Evolutionary conservation across 37 sponge, comb jelly and placozoan genomes (phyloP), one percentile per base, ranked within the genome.

Genomic region (Chondrosia reniformis): DNA sequence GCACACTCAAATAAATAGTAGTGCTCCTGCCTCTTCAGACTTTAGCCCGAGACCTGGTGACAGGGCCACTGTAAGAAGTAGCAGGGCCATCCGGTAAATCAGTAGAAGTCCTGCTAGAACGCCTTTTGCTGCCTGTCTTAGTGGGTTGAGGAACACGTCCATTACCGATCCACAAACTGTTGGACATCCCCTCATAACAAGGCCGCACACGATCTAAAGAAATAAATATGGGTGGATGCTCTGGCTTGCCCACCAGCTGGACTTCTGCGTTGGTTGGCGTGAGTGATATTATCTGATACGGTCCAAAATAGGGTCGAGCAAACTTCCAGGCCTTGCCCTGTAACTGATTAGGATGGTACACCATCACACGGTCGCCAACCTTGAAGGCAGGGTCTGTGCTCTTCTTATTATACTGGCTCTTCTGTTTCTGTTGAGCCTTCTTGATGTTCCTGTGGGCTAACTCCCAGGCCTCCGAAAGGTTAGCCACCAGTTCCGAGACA

Each of bases 361-460:
- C 61, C 61, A 59, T 59, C 6, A 59, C 61, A 6, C 28, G n/a
- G 61, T 59, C 61, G n/a, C 61, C 61, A 59, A 59, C 61, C n/a
- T 25, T 5, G 6, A 59, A 59, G 7, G 8, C 30, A 6, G 17
- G n/a, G n/a, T 25, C n/a, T 19, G 28, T 13, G 22, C 56, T 21
- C 4, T 45, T 21, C 6, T 43, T 2, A 39, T 67, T 57, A 67
- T 80, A 49, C 22, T 13, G 22, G 28, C 6, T 6, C 22, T 59
- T 59, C n/a, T 59, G 61, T 59, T 59, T 59, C 30, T 25, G 6
- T 13, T 59, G 61, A 5, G 61, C 61, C 4, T 6, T 59, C 61
- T 59, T 59, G n/a, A 59, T 59, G 61, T 59, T 59, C 30, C 28
- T 30, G 28, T 59, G 61, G 61, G 61, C 61, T 30, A 59, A 59